Percentiles rank a stretch among this genome's conserved stretches.
Conservation (phyloP, 2,888 invertebrate genomes). For the Chaitophorus viminalis region DNA sequence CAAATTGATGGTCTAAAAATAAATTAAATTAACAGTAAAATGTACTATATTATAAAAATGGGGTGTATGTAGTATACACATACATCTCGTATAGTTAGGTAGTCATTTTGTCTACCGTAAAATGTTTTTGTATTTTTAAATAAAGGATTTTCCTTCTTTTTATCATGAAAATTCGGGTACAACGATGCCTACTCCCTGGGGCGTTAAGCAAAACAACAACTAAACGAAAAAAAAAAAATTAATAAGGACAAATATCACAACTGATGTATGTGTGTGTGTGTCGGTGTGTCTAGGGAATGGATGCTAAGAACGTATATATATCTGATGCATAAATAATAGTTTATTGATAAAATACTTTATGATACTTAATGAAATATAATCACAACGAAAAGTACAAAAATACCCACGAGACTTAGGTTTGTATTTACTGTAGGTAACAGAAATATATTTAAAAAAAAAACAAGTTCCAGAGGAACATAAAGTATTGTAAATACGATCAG, state of each 20-base stretch:
- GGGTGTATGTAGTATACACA: background rate
- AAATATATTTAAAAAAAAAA: conserved; percentile 21
- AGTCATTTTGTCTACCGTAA: background rate
- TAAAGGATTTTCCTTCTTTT: background rate
- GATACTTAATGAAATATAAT: conserved; percentile 52
- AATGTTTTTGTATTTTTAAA: conserved; percentile 18
- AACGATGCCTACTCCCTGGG: background rate
- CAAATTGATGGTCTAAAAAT: background rate
- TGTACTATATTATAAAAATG: background rate
- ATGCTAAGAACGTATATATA: conserved; percentile 12
- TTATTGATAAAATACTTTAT: conserved; percentile 50
- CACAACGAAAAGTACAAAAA: conserved; percentile 14
- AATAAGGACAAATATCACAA: conserved; percentile 49
- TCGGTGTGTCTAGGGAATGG: conserved; percentile 23
- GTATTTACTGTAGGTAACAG: conserved; percentile 10
- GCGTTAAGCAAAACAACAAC: background rate
- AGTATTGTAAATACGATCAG: background rate
- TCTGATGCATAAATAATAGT: conserved; percentile 53
- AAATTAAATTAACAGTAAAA: background rate
- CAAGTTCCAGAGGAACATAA: background rate
- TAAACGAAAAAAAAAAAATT: conserved; percentile 23
- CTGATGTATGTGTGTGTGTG: conserved; percentile 51
- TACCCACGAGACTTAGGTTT: conserved; percentile 36
- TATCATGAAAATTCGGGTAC: conserved; percentile 2
- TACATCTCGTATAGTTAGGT: background rate